These are phyloP conservation scores for Brenthis hecate DNA, from an alignment of 2,888 invertebrate genomes.

Conservation along the genomic window DNA sequence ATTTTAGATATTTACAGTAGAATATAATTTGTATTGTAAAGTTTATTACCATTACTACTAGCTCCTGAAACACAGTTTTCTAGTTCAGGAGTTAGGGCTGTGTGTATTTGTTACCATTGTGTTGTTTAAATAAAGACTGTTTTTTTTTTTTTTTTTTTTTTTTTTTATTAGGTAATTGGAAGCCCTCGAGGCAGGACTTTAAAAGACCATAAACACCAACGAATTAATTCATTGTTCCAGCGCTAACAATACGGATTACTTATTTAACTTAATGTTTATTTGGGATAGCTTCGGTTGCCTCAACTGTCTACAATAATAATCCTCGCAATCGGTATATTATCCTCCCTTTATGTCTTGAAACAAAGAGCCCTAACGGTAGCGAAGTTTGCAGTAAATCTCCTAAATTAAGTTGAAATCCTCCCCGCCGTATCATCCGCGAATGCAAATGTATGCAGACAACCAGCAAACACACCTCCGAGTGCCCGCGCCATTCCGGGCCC, in stretches of 20 bases:
- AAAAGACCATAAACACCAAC: slow-evolving; percentile 14
- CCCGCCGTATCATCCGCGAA: slow-evolving; percentile 42
- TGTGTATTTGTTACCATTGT: too few species aligned
- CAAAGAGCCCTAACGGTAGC: slow-evolving; percentile 31
- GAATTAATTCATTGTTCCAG: slow-evolving; percentile 22
- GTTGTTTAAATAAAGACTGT: too few species aligned
- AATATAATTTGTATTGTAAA: not conserved
- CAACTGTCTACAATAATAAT: slow-evolving; percentile 26
- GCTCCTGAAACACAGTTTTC: too few species aligned
- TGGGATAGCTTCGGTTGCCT: slow-evolving; percentile 22
- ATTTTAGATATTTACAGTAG: not conserved
- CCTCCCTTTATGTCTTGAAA: slow-evolving; percentile 19
- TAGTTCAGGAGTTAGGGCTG: too few species aligned
- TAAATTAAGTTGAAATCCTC: slow-evolving; percentile 47
- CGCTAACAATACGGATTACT: slow-evolving; percentile 24
- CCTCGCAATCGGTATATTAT: slow-evolving; percentile 26
- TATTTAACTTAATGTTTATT: slow-evolving; percentile 27
- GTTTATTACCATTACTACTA: slow-evolving; percentile 1
- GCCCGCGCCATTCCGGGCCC: slow-evolving; percentile 20
- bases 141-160: too few species aligned
- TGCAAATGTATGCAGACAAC: slow-evolving; percentile 48
- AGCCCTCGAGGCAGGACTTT: slow-evolving; percentile 7
- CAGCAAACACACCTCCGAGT: slow-evolving; percentile 37
- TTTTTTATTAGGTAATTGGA: slow-evolving; percentile 1
- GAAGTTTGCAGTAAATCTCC: slow-evolving; percentile 45